These are phyloP conservation scores for Microtus oregoni DNA, from an alignment of 2,113 vertebrate species.

Conservation along the genomic window DNA sequence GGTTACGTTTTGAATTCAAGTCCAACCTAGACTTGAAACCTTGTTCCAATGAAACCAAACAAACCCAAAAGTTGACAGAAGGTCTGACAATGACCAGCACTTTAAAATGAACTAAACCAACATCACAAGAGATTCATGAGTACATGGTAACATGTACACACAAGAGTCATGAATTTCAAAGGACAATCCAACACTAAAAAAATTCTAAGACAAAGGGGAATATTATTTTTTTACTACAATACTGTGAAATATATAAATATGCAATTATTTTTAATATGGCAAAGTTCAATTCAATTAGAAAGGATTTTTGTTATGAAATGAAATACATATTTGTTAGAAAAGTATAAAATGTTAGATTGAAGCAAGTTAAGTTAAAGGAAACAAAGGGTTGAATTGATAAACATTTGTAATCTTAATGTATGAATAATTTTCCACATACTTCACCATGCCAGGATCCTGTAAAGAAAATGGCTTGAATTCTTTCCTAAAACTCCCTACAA, in stretches of 20 bases:
- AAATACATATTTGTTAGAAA: background rate
- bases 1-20: background rate
- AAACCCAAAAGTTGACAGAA: background rate
- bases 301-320: background rate
- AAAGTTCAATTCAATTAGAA: constrained; percentile 36
- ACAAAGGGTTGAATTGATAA: background rate
- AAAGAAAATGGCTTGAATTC: background rate
- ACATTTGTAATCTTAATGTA: background rate
- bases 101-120: background rate
- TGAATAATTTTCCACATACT: background rate
- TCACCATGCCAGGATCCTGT: background rate
- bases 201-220: background rate
- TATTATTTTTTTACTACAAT: background rate
- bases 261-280: background rate
- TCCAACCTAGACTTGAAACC: background rate
- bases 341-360: background rate
- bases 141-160: background rate
- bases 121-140: background rate
- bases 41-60: background rate
- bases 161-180: background rate
- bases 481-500: background rate
- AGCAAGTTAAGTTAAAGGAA: background rate
- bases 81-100: background rate
- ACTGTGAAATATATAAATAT: background rate
- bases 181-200: background rate